Percentiles rank a stretch among this genome's conserved stretches.
These are phyloP conservation scores for Cheirogaleus medius DNA, from an alignment of 2,113 vertebrate genomes.

Conservation along the genomic window DNA sequence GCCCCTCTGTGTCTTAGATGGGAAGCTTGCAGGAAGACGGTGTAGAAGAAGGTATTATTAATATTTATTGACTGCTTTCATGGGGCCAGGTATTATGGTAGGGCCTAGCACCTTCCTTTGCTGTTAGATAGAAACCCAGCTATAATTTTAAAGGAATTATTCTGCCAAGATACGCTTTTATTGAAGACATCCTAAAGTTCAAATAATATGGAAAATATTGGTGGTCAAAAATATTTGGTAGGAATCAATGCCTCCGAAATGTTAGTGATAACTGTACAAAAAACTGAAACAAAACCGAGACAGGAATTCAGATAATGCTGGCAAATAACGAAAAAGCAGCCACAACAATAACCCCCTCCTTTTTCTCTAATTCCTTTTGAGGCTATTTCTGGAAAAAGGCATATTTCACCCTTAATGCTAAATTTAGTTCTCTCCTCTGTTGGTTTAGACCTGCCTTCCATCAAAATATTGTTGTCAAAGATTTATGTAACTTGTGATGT, in stretches of 20 bases:
- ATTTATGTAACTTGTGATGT: constrained; percentile 22
- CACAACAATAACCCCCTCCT: not conserved
- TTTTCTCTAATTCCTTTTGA: not conserved
- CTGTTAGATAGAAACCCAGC: not conserved
- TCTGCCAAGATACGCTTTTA: not conserved
- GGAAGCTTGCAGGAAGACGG: not conserved
- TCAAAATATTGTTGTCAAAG: constrained; percentile 40
- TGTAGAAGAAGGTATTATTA: not conserved
- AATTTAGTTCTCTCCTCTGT: constrained; percentile 22
- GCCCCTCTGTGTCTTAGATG: not conserved
- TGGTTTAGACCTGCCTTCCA: constrained; percentile 26
- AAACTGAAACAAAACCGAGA: not conserved
- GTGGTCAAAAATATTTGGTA: not conserved
- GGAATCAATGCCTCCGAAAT: not conserved
- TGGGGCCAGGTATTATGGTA: not conserved
- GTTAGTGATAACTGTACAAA: not conserved
- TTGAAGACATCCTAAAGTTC: not conserved
- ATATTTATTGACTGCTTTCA: not conserved
- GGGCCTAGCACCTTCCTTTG: not conserved
- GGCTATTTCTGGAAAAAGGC: constrained; percentile 39
- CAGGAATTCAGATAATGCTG: not conserved
- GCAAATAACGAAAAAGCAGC: not conserved
- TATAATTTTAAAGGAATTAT: not conserved
- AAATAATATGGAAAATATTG: not conserved
- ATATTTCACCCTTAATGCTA: constrained; percentile 28